Evolutionary conservation across 2,113 vertebrate species (phyloP).

Genomic region (Pheucticus melanocephalus): DNA sequence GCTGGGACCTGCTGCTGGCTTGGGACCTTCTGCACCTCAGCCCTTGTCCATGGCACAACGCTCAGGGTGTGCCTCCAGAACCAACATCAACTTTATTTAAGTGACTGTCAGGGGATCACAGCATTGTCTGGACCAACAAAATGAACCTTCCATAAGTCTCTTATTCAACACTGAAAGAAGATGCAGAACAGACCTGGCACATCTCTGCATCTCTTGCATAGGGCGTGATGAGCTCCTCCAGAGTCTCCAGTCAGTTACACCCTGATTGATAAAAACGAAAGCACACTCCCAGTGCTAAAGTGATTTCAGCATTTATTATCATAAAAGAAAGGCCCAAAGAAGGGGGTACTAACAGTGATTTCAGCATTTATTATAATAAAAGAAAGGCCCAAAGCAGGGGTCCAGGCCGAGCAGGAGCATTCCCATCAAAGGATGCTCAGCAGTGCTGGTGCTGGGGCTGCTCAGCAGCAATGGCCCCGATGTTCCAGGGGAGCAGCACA

Average conservation of each 20-base stretch:
- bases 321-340: too few species aligned
- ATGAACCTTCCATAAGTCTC: fast-evolving
- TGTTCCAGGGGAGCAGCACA: too few species aligned
- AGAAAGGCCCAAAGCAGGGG: too few species aligned
- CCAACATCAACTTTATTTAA: fast-evolving
- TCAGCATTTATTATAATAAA: too few species aligned
- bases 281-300: too few species aligned
- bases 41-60: fast-evolving
- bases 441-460: too few species aligned
- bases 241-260: not conserved
- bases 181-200: not conserved
- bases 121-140: not conserved
- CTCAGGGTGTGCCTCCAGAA: not conserved
- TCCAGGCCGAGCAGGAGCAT: too few species aligned
- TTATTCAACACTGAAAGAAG: not conserved
- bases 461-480: too few species aligned
- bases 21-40: not conserved
- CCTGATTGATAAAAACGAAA: not conserved
- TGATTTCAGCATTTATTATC: too few species aligned
- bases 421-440: too few species aligned
- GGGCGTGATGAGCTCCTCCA: not conserved
- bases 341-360: too few species aligned
- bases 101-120: not conserved
- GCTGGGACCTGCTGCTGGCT: not conserved
- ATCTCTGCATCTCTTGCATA: not conserved